Conservation (phyloP, 2,797 vertebrate species). For the Danio kyathit region DNA sequence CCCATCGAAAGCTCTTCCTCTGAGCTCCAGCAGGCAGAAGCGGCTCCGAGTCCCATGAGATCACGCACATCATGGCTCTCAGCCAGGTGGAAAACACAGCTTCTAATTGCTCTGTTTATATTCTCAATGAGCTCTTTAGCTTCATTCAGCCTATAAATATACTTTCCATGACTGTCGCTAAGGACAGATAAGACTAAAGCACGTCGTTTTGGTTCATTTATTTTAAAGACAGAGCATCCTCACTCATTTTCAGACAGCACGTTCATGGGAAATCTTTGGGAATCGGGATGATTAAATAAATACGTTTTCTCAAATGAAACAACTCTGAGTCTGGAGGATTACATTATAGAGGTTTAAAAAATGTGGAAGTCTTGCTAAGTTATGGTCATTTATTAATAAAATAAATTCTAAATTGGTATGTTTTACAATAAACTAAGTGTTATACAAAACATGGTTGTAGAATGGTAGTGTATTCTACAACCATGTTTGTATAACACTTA, state of each 20-base stretch:
- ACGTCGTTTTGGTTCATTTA: constrained; percentile 1
- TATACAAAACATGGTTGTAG: too few relatives aligned
- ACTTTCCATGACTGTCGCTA: constrained; percentile 34
- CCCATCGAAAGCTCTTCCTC: constrained; percentile 45
- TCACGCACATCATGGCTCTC: constrained; percentile 40
- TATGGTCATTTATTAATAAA: too few relatives aligned
- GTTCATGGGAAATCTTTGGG: constrained; percentile 25
- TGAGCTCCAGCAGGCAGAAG: constrained; percentile 37
- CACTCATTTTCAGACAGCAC: neutral
- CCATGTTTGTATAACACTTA: too few relatives aligned
- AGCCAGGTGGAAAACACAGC: constrained; percentile 52
- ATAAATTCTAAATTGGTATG: neutral
- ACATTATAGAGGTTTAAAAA: neutral
- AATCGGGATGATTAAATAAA: constrained; percentile 29
- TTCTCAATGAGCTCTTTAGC: constrained; percentile 52
- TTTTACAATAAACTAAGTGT: neutral
- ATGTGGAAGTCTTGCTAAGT: neutral
- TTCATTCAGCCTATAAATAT: constrained; percentile 52
- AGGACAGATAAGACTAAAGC: constrained; percentile 4
- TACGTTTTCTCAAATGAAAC: constrained; percentile 14
- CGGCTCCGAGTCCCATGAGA: constrained; percentile 51
- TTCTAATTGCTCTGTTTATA: constrained; percentile 56
- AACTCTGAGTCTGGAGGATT: neutral
- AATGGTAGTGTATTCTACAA: too few relatives aligned
- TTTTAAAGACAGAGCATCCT: constrained; percentile 1